These are phyloP conservation scores for Characodon lateralis DNA, from an alignment of 2,797 vertebrate species.

Conservation along the genomic window DNA sequence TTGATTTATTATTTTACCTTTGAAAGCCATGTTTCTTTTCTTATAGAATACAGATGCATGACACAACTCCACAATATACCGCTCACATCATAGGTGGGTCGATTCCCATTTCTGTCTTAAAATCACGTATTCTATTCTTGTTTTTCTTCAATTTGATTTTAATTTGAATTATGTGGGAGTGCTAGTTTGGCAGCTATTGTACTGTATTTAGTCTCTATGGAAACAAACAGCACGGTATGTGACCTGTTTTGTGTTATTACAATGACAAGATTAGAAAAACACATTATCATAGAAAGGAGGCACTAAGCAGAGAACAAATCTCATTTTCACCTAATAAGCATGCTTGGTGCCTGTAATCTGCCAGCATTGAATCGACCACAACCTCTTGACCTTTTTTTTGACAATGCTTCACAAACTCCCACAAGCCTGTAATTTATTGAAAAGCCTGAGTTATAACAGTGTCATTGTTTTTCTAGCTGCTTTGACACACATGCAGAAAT, in stretches of 20 bases:
- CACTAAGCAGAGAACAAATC: constrained; percentile 1
- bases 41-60: neutral
- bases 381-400: constrained; percentile 9
- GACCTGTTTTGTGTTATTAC: neutral
- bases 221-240: constrained; percentile 28
- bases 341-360: constrained; percentile 9
- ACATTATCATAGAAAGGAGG: neutral
- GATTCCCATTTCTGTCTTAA: neutral
- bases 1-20: neutral
- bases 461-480: no score
- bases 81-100: neutral
- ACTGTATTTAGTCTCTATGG: constrained; percentile 42
- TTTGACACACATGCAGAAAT: no score
- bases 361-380: constrained; percentile 16
- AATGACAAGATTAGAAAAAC: constrained; percentile 16
- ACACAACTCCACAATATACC: neutral
- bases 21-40: neutral
- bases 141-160: constrained; percentile 1
- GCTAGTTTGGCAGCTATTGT: constrained; percentile 14
- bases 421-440: constrained; percentile 45
- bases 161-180: neutral
- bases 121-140: neutral
- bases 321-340: constrained; percentile 16
- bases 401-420: constrained; percentile 8
- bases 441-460: constrained; percentile 13